These are phyloP conservation scores for Chunga burmeisteri DNA, from an alignment of 2,113 vertebrate species.

Conservation along the genomic window DNA sequence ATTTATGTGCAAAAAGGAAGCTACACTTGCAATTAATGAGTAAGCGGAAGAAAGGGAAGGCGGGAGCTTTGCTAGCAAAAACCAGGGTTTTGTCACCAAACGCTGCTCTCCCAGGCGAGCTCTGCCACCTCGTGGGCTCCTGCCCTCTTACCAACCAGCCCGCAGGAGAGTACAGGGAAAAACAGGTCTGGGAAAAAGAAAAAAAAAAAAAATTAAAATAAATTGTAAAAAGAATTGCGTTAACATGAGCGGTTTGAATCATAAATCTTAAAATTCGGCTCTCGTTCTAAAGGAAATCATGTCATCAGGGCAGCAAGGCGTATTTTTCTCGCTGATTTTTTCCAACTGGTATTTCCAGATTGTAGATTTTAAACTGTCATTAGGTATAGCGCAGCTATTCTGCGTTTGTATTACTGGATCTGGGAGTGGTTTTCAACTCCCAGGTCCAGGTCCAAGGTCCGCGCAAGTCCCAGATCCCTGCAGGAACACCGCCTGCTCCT, in stretches of 20 bases:
- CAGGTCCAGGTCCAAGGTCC: not conserved
- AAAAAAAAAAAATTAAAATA: not conserved
- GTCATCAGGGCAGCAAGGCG: not conserved
- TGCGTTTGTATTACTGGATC: not conserved
- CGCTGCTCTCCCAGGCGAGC: not conserved
- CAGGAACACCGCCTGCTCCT: not conserved
- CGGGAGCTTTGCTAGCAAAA: not conserved
- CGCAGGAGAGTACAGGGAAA: not conserved
- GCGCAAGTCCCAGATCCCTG: not conserved
- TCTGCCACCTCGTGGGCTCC: conserved; percentile 50
- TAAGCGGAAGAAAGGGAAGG: not conserved
- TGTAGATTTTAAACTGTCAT: not conserved
- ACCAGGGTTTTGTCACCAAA: not conserved
- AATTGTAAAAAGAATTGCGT: not conserved
- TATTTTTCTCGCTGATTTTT: not conserved
- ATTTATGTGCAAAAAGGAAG: not conserved
- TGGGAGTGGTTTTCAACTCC: not conserved
- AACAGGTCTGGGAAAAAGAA: too few species aligned
- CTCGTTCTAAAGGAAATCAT: fast-evolving
- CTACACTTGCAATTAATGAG: not conserved
- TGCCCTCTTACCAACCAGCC: not conserved
- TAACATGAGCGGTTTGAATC: not conserved
- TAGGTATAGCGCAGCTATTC: not conserved
- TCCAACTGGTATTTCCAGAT: not conserved
- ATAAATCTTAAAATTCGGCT: not conserved